These are phyloP conservation scores for Chymomyza caudatula DNA, from an alignment of 2,888 invertebrate species.

Conservation along the genomic window DNA sequence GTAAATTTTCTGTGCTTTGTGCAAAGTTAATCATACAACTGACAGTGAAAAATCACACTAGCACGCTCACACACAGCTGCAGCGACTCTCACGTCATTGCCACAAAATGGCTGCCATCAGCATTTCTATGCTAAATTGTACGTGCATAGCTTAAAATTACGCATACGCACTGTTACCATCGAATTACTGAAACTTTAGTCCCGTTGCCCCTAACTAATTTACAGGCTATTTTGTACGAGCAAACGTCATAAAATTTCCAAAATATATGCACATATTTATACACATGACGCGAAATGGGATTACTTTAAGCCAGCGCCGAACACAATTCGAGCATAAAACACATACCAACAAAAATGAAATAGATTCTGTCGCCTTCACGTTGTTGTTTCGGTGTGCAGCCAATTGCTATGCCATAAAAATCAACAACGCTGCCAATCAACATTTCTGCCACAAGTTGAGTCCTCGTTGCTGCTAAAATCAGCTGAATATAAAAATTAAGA, in stretches of 20 bases:
- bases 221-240: constrained; percentile 51
- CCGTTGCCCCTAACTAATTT: constrained; percentile 7
- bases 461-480: constrained; percentile 34
- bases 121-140: constrained; percentile 35
- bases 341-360: not conserved
- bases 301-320: constrained; percentile 40
- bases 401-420: constrained; percentile 26
- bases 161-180: constrained; percentile 33
- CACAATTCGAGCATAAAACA: constrained; percentile 14
- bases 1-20: constrained; percentile 32
- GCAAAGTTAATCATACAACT: constrained; percentile 47
- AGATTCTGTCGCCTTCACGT: not conserved
- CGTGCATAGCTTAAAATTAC: constrained; percentile 44
- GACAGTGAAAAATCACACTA: constrained; percentile 33
- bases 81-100: not conserved
- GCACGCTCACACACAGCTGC: not conserved
- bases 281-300: constrained; percentile 35
- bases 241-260: constrained; percentile 37
- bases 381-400: not conserved
- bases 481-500: constrained; percentile 34
- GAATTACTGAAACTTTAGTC: not conserved
- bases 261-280: constrained; percentile 10
- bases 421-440: constrained; percentile 15
- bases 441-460: not conserved
- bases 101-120: not conserved